Conservation (phyloP, 2,113 vertebrate species). For the Microtus richardsoni region DNA sequence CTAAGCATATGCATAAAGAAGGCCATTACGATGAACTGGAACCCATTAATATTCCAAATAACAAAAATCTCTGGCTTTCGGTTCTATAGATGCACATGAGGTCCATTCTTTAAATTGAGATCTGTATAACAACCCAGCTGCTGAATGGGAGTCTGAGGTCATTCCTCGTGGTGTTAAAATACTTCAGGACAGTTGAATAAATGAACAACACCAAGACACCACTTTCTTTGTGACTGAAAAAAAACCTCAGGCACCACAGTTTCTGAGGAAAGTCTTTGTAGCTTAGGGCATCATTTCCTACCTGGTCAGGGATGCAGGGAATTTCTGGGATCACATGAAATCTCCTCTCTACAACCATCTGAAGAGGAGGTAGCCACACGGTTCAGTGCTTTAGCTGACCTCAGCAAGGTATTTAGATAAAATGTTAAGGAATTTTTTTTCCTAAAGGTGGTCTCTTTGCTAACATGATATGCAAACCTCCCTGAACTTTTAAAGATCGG, state of each 20-base stretch:
- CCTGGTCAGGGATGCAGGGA: not conserved
- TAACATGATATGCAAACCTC: fast-evolving
- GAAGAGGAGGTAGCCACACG: not conserved
- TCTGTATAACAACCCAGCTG: conserved; percentile 53
- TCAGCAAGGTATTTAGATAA: not conserved
- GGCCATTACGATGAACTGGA: not conserved
- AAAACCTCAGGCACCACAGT: not conserved
- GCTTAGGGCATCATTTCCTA: not conserved
- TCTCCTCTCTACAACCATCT: not conserved
- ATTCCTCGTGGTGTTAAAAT: conserved; percentile 64
- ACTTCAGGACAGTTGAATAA: conserved; percentile 63
- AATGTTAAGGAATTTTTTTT: not conserved
- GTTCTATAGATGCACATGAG: conserved; percentile 58
- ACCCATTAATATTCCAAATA: conserved; percentile 73
- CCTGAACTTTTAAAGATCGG: not conserved
- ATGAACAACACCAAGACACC: conserved; percentile 56
- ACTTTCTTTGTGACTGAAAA: conserved; percentile 52
- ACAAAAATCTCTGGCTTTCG: conserved; percentile 58
- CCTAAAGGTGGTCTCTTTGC: not conserved
- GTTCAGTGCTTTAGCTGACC: not conserved
- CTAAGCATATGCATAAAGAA: not conserved
- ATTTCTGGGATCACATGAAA: not conserved
- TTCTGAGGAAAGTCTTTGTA: not conserved
- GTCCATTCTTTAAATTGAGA: conserved; percentile 60
- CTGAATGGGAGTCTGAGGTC: conserved; percentile 70